Evolutionary conservation across 2,888 invertebrate genomes (phyloP), one percentile per base, ranked within the genome.

Genomic region (Oscheius onirici): DNA sequence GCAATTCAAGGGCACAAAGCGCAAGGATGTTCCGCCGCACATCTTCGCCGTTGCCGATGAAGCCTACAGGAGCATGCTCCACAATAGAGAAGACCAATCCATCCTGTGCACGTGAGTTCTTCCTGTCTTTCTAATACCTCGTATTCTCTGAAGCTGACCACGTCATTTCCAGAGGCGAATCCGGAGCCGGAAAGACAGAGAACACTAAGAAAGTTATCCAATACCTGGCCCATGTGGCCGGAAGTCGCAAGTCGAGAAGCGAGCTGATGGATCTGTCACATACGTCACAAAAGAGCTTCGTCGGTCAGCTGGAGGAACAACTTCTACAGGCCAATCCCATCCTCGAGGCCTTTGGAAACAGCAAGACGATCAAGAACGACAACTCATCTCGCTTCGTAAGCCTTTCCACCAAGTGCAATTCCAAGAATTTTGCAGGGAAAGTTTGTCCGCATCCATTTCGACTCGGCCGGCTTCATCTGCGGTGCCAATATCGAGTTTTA

Each of bases 171-270:
- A 90, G 90, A 61, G 99, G 99, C 85, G 99, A 99, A 90, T 99
- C 97, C 15, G 99, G 99, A 83, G 99, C 99, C 84, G 99, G 99
- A 82, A 99, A 99, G 91, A 99, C 99, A 61, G 99, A 99, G 90
- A 99, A 99, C 90, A 99, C 99, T 75, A 99, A 99, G 91, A 99
- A 99, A 91, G 99, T 99, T 66, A 99, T 99, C 88, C 99, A 99
- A 91, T 99, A 99, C 91, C 91, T 99, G 89, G 99, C 99, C 51
- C 96, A 95, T 90, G 97, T 99, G 69, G 99, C 99, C 81, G 97
- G 97, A 58, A 97, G 73, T 15, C 34, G 57, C 10, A 66, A 57
- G 49, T 13, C 54, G 10, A 52, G 40, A 43, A 24, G 52, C 17
- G 17, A 13, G 28, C 11, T n/a, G 26, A 51, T 40, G 51, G 13